A percentile compares a stretch with the other conserved stretches of the same genome.
These are phyloP conservation scores for Centrocercus urophasianus DNA, from an alignment of 2,113 vertebrate genomes.

Conservation along the genomic window DNA sequence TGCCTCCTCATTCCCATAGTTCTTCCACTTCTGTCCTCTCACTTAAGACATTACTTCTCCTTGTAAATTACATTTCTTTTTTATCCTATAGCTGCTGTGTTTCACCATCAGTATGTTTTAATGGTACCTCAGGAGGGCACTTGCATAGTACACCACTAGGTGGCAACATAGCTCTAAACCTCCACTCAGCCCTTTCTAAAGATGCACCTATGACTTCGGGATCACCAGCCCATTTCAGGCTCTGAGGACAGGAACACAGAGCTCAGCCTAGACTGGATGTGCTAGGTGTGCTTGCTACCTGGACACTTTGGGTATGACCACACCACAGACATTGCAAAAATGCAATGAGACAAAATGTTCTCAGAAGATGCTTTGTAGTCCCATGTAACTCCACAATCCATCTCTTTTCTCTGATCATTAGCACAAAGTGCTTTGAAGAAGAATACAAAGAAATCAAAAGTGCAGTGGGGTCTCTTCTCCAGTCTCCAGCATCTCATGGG, in stretches of 20 bases:
- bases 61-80: neutral
- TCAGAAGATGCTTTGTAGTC: neutral
- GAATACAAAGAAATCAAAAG: neutral
- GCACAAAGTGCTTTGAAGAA: neutral
- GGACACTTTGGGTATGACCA: accelerated
- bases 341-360: accelerated
- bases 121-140: neutral
- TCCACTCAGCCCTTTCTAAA: neutral
- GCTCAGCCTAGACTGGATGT: neutral
- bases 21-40: neutral
- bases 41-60: neutral
- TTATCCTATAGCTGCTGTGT: neutral
- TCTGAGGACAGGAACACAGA: neutral
- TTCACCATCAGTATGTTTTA: neutral
- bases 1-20: neutral
- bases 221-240: neutral
- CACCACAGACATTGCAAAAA: accelerated
- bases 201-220: accelerated
- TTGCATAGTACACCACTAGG: neutral
- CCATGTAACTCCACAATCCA: neutral
- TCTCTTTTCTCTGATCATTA: neutral
- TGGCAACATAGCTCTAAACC: slow-evolving; percentile 25
- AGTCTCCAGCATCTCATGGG: neutral
- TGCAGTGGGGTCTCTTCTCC: neutral
- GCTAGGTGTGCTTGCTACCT: neutral